Base-by-base conservation (phyloP, 2,797 vertebrate genomes). In the Crocodylus rhombifer region DNA sequence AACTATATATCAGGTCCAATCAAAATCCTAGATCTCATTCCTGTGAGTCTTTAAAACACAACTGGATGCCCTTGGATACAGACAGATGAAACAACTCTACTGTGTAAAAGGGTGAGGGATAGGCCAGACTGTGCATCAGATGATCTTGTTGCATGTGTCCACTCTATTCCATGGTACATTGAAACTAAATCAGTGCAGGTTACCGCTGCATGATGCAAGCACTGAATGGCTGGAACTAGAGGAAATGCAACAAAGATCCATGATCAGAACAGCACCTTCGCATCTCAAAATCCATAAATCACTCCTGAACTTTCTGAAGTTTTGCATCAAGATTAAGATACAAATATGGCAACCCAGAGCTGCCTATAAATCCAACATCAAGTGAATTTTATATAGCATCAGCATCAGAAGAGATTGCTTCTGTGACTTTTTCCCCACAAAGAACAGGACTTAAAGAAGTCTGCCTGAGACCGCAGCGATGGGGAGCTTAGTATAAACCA, bases 341-440 rank as follows among this genome's bases (percentile, higher is more conserved):
- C 14, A 11, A 42, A 7, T 23, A 80, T 9, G 73, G 2, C 5
- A 21, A 20, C 2, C 3, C 18, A 73, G 23, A 51, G 13, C 57
- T 73, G 4, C 0, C 1, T 21, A 6, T 26, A 28, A 6, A 5
- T 67, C 63, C 69, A 77, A 18, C 3, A 26, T 1, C 5, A 60
- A 80, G 0, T 9, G 2, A n/a, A 7, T 60, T 81, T 87, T 69
- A 5, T 64, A 55, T 42, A 25, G 11, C 2, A 5, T 7, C 20
- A 10, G 14, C 2, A 5, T 14, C 16, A 30, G 16, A 6, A 4
- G 23, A n/a, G 9, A 7, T 14, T 26, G 69, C 16, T 63, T 77
- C 64, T 51, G 30, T 6, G 1, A 28, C 73, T 61, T 17, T 67
- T 13, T 86, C 26, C 9, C 7, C 5, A 51, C 15, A 14, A 62